Percentiles rank a stretch among this genome's conserved stretches.
These are phyloP conservation scores for Drosophila nigrodunni DNA, from an alignment of 1,140 invertebrate species.

Conservation along the genomic window DNA sequence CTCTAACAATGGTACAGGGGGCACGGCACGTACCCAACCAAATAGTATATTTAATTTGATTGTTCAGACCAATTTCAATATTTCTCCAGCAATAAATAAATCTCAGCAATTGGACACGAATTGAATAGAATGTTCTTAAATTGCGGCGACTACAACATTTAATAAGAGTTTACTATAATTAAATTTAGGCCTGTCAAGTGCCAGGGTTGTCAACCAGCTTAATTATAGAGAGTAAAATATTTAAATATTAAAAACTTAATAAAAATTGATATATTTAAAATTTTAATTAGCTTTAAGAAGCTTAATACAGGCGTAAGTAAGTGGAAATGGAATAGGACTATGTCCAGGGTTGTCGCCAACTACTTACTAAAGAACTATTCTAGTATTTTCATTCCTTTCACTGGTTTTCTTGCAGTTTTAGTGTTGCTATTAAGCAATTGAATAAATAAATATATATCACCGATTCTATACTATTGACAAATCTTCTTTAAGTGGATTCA, in stretches of 20 bases:
- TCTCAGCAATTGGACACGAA: slow-evolving; percentile 23
- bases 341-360: no score
- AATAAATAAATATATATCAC: no score
- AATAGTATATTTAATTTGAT: slow-evolving; percentile 3
- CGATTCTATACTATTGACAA: no score
- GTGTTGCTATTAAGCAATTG: no score
- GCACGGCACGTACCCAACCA: slow-evolving; percentile 9
- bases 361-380: no score
- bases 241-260: background rate
- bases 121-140: slow-evolving; percentile 14
- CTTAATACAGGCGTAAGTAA: no score
- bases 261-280: background rate
- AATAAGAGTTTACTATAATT: background rate
- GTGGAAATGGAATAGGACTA: no score
- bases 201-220: background rate
- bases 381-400: no score
- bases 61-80: background rate
- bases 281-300: no score
- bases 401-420: no score
- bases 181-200: background rate
- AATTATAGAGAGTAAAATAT: background rate
- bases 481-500: slow-evolving; percentile 7
- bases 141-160: slow-evolving; percentile 12
- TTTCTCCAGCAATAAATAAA: background rate
- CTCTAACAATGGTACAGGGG: slow-evolving; percentile 6